Evolutionary conservation across 2,797 vertebrate species (phyloP).

Genomic region (Spea hammondii): DNA sequence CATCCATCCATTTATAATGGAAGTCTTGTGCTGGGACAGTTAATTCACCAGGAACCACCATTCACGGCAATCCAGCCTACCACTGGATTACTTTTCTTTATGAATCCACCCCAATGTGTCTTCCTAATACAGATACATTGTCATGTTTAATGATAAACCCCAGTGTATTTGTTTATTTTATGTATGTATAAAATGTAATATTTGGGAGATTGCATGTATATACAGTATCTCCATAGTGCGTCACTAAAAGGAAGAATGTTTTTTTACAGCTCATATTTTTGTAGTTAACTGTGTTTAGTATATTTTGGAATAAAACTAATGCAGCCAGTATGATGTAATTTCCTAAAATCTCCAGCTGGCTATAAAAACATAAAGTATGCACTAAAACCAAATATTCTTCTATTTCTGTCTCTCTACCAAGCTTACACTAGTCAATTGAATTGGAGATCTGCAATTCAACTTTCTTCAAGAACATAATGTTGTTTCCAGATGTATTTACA

Average conservation of each 20-base stretch:
- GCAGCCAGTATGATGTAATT: slow-evolving; percentile 43
- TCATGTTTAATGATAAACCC: no score
- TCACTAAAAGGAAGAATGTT: neutral
- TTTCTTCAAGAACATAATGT: neutral
- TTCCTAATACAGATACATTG: no score
- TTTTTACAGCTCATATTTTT: slow-evolving; percentile 2
- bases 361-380: neutral
- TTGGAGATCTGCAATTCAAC: neutral
- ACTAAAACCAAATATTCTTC: neutral
- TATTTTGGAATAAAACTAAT: slow-evolving; percentile 19
- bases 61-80: no score
- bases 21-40: no score
- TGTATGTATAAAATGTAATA: no score
- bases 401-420: neutral
- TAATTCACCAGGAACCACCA: no score
- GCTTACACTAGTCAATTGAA: neutral
- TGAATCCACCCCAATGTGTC: no score
- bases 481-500: neutral
- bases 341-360: slow-evolving; percentile 19
- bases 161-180: no score
- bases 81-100: no score
- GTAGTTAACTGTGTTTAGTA: neutral
- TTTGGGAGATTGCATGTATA: no score
- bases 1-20: no score
- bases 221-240: no score